Evolutionary conservation across 2,888 invertebrate species (phyloP), one percentile per base, ranked within the genome.

Genomic region (Caenorhabditis uteleia): DNA sequence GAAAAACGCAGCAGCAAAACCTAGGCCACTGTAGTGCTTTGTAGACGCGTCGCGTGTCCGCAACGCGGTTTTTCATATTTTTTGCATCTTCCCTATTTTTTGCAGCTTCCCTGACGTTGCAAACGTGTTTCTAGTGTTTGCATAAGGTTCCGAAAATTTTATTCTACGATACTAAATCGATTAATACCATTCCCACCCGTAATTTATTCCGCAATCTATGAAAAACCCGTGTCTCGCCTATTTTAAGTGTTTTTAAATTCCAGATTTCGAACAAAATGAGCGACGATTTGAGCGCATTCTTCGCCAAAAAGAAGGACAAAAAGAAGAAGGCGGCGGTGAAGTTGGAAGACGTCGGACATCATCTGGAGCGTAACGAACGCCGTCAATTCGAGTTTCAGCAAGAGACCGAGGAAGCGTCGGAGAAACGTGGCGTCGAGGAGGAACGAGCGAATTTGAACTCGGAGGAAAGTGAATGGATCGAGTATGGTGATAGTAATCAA

Each of bases 301-400:
- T 79, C 34, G 79, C 79, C 33, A 79, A 78, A 47, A 79, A 79
- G 61, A 78, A 78, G 54, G 77, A 76, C 49, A 78, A 78, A 56
- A 79, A 77, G 69, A 72, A 74, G 70, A 69, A 71, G 67, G 56
- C 55, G 5, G 71, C 73, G 18, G 72, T 79, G 40, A 77, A 76
- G 45, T 60, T 79, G 40, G 75, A 79, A 49, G 79, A 77, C 20
- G 75, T 79, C 44, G 77, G 75, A n/a, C 70, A 74, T 21, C 70
- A 71, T 3, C 58, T 79, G 31, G 78, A 79, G 50, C 67, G 77
- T 44, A 62, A 62, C 49, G 75, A 68, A 20, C 60, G 66, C 31
- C 66, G 68, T 46, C 74, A 75, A 58, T 73, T 75, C 23, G 68
- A 74, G 36, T 59, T 51, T 47, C 68, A 74, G 21, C 68, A 53